These are phyloP conservation scores for Tetrax tetrax DNA, from an alignment of 2,113 vertebrate genomes.

Conservation along the genomic window DNA sequence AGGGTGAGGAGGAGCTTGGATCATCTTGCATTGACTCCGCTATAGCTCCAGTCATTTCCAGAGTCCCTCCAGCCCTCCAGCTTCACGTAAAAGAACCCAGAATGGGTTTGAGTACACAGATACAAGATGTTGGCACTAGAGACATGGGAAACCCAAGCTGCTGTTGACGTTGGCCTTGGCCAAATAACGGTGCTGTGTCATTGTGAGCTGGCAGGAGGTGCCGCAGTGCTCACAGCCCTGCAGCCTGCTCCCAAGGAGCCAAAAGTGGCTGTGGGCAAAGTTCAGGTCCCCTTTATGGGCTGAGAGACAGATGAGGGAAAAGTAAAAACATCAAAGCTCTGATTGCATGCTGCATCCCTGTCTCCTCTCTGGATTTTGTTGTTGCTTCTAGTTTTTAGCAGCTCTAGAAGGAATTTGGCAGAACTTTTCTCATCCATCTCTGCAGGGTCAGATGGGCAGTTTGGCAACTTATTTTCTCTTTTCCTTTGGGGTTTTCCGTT, in stretches of 20 bases:
- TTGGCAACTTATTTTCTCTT: neutral
- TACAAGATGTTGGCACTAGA: neutral
- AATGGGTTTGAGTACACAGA: neutral
- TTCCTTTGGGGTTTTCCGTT: neutral
- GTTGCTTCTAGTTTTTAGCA: neutral
- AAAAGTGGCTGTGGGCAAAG: neutral
- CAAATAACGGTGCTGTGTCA: fast-evolving
- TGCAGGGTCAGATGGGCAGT: fast-evolving
- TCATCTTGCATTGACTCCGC: neutral
- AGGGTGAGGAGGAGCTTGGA: neutral
- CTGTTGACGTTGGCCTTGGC: neutral
- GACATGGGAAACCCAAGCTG: neutral
- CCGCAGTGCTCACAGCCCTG: neutral
- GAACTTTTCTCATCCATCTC: neutral
- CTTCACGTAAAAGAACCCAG: neutral
- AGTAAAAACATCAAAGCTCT: neutral
- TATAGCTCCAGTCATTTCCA: neutral
- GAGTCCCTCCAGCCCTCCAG: neutral
- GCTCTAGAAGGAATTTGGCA: neutral
- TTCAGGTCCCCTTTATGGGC: neutral
- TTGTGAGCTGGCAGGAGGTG: neutral
- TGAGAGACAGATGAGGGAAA: neutral
- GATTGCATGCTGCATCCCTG: neutral
- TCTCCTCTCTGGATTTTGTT: neutral
- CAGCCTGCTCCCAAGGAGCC: neutral